These are phyloP conservation scores for Hetaerina titia DNA, from an alignment of 2,888 invertebrate genomes.

Conservation along the genomic window DNA sequence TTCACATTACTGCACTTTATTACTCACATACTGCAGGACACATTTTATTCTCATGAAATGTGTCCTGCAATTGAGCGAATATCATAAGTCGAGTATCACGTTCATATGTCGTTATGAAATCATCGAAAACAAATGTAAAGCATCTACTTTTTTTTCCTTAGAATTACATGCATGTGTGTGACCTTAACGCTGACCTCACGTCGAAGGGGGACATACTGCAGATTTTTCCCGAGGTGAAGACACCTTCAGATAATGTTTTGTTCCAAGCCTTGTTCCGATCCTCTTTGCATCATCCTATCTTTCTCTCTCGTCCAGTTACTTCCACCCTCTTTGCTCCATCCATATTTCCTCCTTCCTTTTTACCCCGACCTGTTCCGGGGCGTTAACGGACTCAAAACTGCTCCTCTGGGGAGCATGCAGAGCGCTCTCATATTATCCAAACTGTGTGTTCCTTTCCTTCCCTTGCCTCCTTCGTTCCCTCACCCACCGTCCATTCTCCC, in stretches of 20 bases:
- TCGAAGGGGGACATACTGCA: not conserved
- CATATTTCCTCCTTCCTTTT: not conserved
- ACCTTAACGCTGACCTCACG: not conserved
- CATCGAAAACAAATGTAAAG: no score
- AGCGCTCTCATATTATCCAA: not conserved
- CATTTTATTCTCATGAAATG: no score
- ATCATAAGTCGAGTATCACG: no score
- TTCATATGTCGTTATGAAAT: no score
- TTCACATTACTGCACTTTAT: no score
- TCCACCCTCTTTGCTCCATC: not conserved
- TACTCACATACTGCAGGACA: no score
- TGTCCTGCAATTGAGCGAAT: no score
- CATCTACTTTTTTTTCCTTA: no score
- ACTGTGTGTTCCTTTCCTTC: not conserved
- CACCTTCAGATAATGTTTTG: not conserved
- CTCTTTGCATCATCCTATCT: not conserved
- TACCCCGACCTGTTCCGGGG: slow-evolving; percentile 24
- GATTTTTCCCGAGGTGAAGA: not conserved
- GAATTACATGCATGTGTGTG: not conserved
- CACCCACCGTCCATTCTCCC: not conserved
- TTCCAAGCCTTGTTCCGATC: not conserved
- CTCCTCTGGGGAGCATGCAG: not conserved
- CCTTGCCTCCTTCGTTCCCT: not conserved
- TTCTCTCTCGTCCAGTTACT: not conserved
- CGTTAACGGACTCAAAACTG: slow-evolving; percentile 52